phyloP scores from a whole-genome alignment of 2,113 vertebrate species.

The Atherinomorus stipes region DNA sequence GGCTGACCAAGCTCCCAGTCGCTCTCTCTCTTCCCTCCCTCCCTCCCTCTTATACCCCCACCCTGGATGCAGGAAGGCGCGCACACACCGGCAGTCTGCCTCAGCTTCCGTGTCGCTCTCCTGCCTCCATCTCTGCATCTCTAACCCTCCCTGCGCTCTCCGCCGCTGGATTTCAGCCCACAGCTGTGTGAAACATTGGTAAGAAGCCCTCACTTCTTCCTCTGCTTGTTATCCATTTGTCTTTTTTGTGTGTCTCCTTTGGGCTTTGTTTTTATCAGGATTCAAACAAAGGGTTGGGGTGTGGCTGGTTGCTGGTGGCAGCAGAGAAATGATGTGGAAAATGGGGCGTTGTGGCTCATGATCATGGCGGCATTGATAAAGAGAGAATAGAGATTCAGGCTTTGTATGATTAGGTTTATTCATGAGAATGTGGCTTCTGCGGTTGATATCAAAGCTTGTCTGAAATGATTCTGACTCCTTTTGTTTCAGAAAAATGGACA shows the following conservation, averaged over 20 bases:
- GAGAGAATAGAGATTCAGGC: constrained; percentile 25
- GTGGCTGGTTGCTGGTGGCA: constrained; percentile 66
- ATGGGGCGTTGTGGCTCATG: constrained; percentile 17
- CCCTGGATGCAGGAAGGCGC: constrained; percentile 73
- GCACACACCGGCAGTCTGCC: constrained; percentile 72
- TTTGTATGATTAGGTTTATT: constrained; percentile 17
- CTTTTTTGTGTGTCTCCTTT: constrained; percentile 9
- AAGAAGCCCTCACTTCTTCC: constrained; percentile 53
- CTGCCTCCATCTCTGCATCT: constrained; percentile 56
- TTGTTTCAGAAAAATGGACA: background rate
- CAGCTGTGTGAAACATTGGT: constrained; percentile 68
- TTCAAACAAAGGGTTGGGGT: constrained; percentile 78
- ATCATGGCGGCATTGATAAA: constrained; percentile 8
- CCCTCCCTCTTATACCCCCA: constrained; percentile 77
- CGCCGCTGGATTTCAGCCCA: constrained; percentile 62
- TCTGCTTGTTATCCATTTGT: constrained; percentile 14
- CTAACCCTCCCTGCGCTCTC: constrained; percentile 44
- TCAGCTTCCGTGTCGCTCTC: constrained; percentile 64
- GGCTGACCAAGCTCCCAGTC: constrained; percentile 70
- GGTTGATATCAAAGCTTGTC: no score
- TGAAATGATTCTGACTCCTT: background rate
- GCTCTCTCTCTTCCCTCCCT: constrained; percentile 49
- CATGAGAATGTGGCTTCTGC: no score
- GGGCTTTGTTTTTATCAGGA: constrained; percentile 26
- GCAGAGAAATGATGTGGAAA: constrained; percentile 38